phyloP scores from a whole-genome alignment of 2,888 invertebrate species.

The Drymonia ruficornis region DNA sequence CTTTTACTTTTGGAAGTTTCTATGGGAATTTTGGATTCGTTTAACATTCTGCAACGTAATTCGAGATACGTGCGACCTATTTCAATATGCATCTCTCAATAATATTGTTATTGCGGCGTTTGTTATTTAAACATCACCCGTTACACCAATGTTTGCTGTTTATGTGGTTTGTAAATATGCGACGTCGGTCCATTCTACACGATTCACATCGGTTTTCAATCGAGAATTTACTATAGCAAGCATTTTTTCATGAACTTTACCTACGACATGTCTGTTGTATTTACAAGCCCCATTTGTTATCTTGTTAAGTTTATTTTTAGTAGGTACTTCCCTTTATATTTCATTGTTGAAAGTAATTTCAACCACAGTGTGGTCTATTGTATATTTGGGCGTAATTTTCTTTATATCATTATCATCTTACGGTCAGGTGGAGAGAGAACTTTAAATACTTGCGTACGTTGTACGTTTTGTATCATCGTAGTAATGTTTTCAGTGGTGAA shows the following conservation, averaged over 20 bases:
- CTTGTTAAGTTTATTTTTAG: conserved; percentile 16
- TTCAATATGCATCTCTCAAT: conserved; percentile 32
- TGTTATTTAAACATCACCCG: conserved; percentile 4
- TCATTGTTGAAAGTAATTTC: conserved; percentile 19
- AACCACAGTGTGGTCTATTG: conserved; percentile 34
- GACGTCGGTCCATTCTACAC: neutral
- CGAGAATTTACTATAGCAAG: neutral
- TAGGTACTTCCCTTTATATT: conserved; percentile 19
- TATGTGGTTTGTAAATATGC: conserved; percentile 37
- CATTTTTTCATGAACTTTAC: neutral
- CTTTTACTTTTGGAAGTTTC: no score
- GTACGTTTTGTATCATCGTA: neutral
- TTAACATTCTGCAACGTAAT: conserved; percentile 1
- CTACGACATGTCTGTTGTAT: conserved; percentile 16
- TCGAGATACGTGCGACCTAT: conserved; percentile 25
- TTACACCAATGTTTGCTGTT: conserved; percentile 36
- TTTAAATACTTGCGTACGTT: conserved; percentile 6
- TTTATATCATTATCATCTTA: conserved; percentile 29
- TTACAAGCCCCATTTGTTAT: conserved; percentile 33
- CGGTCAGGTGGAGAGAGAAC: conserved; percentile 25
- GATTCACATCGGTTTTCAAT: neutral
- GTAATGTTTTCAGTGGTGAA: no score
- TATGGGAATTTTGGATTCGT: no score
- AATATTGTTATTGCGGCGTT: conserved; percentile 7
- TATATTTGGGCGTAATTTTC: conserved; percentile 43